Evolutionary conservation across 1,140 invertebrate species (phyloP).

Genomic region (Hyles euphorbiae): DNA sequence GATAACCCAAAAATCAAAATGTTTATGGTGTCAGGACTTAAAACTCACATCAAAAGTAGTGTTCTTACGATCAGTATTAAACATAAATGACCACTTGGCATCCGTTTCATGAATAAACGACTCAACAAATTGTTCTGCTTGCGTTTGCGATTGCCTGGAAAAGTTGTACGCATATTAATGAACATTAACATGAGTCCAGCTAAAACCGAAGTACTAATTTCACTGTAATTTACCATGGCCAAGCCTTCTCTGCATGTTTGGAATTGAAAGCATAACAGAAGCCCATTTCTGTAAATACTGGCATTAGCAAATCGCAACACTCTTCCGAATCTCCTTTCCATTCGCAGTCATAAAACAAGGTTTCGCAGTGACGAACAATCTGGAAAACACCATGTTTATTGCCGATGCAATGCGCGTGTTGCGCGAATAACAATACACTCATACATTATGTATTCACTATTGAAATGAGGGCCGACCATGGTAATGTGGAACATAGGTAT

Average conservation of each 20-base stretch:
- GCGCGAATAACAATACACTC: not conserved
- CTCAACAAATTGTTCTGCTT: constrained; percentile 63
- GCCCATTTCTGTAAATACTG: constrained; percentile 82
- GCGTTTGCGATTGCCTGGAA: constrained; percentile 53
- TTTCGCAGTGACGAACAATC: constrained; percentile 76
- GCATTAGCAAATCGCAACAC: constrained; percentile 78
- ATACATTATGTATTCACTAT: not conserved
- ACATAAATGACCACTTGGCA: constrained; percentile 77
- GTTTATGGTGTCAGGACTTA: no score
- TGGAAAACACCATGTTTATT: constrained; percentile 9
- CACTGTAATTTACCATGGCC: constrained; percentile 69
- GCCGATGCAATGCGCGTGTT: not conserved
- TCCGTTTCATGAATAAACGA: constrained; percentile 80
- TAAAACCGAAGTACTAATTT: no score
- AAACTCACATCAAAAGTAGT: constrained; percentile 68
- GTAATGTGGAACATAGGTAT: no score
- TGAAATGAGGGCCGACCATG: not conserved
- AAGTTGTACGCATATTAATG: not conserved
- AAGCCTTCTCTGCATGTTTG: constrained; percentile 67
- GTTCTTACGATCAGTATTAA: constrained; percentile 69
- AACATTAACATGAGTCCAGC: not conserved
- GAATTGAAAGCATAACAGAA: constrained; percentile 84
- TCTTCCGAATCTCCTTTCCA: constrained; percentile 79
- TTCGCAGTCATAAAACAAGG: constrained; percentile 76
- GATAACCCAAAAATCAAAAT: no score